These are phyloP conservation scores for Peromyscus maniculatus DNA, from an alignment of 2,113 vertebrate genomes.

Conservation along the genomic window DNA sequence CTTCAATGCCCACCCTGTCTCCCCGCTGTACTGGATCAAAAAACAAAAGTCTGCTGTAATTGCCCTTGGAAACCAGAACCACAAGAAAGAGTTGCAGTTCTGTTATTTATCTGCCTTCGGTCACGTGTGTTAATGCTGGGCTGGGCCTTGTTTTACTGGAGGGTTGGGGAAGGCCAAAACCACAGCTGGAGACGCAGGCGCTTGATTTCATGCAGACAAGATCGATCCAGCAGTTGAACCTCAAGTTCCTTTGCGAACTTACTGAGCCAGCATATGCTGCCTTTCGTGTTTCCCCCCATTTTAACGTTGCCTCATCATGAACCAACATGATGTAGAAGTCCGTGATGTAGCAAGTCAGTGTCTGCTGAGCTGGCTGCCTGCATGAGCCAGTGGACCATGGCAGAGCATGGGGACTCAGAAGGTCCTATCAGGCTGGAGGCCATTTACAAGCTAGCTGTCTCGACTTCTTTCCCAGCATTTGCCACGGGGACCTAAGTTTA, in stretches of 20 bases:
- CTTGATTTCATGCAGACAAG: background rate
- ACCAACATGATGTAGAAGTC: background rate
- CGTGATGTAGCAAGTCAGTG: background rate
- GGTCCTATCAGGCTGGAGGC: too few relatives aligned
- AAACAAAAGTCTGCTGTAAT: background rate
- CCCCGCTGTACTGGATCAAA: background rate
- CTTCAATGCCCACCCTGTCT: constrained; percentile 27
- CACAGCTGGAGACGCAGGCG: background rate
- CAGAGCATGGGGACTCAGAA: background rate
- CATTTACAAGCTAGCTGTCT: background rate
- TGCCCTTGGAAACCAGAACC: constrained; percentile 34
- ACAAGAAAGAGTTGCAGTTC: background rate
- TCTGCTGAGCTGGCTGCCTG: background rate
- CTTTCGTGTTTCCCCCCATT: background rate
- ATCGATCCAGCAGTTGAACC: background rate
- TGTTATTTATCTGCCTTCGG: background rate
- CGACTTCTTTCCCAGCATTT: background rate
- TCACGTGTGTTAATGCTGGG: background rate
- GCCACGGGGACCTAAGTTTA: background rate
- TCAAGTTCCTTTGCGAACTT: background rate
- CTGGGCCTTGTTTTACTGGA: background rate
- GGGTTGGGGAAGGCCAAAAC: background rate
- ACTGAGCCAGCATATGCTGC: background rate
- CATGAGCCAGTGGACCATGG: background rate
- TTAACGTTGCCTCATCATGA: background rate